A percentile compares a stretch with the other conserved stretches of the same genome.
Evolutionary conservation across 1,140 invertebrate genomes (phyloP).

Genomic region (Mesaphorura yosii): DNA sequence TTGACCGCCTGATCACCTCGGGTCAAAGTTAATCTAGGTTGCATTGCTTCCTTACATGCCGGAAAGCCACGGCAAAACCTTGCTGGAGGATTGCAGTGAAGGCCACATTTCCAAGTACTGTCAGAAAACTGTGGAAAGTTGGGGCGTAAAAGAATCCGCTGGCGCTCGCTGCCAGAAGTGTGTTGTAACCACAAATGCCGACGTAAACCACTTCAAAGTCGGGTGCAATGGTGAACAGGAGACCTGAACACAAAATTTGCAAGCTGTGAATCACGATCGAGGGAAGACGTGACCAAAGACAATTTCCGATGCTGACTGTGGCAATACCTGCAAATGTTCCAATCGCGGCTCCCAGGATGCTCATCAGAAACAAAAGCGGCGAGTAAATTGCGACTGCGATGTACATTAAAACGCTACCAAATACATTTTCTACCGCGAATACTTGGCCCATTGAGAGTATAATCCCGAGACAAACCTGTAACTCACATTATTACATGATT

Average conservation of each 20-base stretch:
- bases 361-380: conserved; percentile 36
- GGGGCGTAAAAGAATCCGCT: conserved; percentile 37
- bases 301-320: no score
- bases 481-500: no score
- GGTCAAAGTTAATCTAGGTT: neutral
- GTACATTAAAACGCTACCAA: conserved; percentile 37
- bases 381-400: conserved; percentile 39
- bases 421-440: conserved; percentile 35
- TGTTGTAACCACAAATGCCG: conserved; percentile 40
- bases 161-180: conserved; percentile 35
- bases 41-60: conserved; percentile 10
- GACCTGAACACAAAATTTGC: no score
- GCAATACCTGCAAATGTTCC: conserved; percentile 29
- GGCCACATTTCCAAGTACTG: conserved; percentile 35
- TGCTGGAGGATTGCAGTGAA: conserved; percentile 38
- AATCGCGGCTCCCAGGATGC: conserved; percentile 36
- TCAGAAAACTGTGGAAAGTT: conserved; percentile 36
- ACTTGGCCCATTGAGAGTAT: conserved; percentile 38
- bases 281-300: no score
- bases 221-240: neutral
- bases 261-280: no score
- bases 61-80: conserved; percentile 12
- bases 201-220: conserved; percentile 32
- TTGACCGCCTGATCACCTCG: neutral
- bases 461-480: conserved; percentile 37